A percentile compares a stretch with the other conserved stretches of the same genome.
phyloP scores from a whole-genome alignment of 2,888 invertebrate species.

The Leptinotarsa juncta region DNA sequence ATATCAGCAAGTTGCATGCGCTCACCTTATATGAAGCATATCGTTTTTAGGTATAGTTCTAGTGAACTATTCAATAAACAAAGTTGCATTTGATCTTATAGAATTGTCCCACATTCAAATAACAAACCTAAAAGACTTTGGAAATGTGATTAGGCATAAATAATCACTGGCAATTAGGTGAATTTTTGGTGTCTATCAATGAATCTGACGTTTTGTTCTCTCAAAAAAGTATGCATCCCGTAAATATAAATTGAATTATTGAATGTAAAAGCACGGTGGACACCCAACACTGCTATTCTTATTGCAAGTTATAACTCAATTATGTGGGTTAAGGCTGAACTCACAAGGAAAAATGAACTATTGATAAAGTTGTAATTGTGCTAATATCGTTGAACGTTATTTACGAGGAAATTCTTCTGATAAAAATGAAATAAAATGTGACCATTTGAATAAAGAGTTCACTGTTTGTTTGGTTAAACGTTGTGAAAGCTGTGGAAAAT shows the following conservation, averaged over 20 bases:
- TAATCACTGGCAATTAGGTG: too few species aligned
- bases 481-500: too few species aligned
- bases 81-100: not conserved
- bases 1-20: conserved; percentile 12
- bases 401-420: conserved; percentile 2
- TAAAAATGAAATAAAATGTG: conserved; percentile 3
- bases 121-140: not conserved
- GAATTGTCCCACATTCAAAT: not conserved
- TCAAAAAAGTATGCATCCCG: too few species aligned
- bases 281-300: not conserved
- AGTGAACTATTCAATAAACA: not conserved
- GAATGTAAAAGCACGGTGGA: not conserved
- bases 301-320: conserved; percentile 5
- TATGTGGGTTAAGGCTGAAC: conserved; percentile 42
- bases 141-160: too few species aligned
- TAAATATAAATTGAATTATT: too few species aligned
- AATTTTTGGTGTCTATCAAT: too few species aligned
- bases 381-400: conserved; percentile 32
- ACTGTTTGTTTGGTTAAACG: not conserved
- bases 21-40: not conserved
- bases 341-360: conserved; percentile 41
- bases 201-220: too few species aligned
- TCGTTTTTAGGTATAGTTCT: not conserved
- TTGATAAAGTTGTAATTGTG: conserved; percentile 41
- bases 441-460: not conserved